Percentiles rank a stretch among this genome's conserved stretches.
These are phyloP conservation scores for Busseola fusca DNA, from an alignment of 2,888 invertebrate species.

Conservation along the genomic window DNA sequence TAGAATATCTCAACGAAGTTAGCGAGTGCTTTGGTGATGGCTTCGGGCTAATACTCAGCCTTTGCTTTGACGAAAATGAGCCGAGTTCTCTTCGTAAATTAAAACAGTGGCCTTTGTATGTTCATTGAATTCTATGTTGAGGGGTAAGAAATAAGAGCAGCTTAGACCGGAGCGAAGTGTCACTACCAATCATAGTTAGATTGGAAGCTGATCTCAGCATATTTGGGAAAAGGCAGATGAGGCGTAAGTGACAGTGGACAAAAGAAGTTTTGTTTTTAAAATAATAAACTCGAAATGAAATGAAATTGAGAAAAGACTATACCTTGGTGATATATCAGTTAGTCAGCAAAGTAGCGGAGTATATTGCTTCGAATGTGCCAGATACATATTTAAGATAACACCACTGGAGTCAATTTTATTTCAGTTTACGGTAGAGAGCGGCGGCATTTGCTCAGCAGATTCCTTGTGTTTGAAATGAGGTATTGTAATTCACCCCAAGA, in stretches of 20 bases:
- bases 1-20: constrained; percentile 51
- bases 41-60: constrained; percentile 19
- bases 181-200: background rate
- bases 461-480: background rate
- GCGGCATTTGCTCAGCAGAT: background rate
- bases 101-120: constrained; percentile 27
- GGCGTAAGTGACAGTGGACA: background rate
- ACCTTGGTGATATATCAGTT: background rate
- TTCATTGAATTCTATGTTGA: constrained; percentile 2
- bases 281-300: no score
- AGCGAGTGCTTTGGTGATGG: constrained; percentile 32
- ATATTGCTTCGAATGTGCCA: background rate
- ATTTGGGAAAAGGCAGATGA: background rate
- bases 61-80: constrained; percentile 25
- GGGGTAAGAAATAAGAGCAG: background rate
- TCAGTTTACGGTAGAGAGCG: background rate
- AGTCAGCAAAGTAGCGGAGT: background rate
- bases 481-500: background rate
- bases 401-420: background rate
- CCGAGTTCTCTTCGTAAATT: constrained; percentile 21
- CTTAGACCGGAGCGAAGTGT: no score
- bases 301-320: background rate
- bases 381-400: background rate
- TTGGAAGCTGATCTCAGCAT: background rate
- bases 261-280: background rate